These are phyloP conservation scores for Corythornis cristatus DNA, from an alignment of 2,113 vertebrate species.

Conservation along the genomic window DNA sequence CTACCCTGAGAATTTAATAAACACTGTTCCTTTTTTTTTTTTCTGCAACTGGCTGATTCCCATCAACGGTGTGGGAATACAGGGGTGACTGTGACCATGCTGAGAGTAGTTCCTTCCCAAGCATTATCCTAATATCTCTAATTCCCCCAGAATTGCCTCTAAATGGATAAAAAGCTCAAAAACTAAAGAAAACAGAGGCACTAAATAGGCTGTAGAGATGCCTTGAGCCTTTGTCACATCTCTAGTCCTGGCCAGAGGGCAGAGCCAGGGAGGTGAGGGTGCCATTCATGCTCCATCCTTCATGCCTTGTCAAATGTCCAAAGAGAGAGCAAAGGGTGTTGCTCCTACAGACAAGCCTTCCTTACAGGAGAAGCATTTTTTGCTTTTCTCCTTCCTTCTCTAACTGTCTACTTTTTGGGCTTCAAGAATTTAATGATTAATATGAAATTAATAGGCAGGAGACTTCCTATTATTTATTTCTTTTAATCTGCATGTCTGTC, in stretches of 20 bases:
- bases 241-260: background rate
- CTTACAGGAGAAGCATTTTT: slow-evolving; percentile 1
- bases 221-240: background rate
- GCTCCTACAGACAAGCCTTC: slow-evolving; percentile 26
- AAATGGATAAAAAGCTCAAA: background rate
- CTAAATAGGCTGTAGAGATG: background rate
- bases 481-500: slow-evolving; percentile 53
- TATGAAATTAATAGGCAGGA: slow-evolving; percentile 31
- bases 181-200: background rate
- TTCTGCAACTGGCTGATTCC: background rate
- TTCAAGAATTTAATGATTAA: slow-evolving; percentile 2
- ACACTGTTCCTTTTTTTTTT: background rate
- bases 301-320: slow-evolving; percentile 45
- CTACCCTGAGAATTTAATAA: background rate
- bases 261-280: background rate
- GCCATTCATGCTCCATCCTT: slow-evolving; percentile 39
- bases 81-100: background rate
- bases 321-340: slow-evolving; percentile 48
- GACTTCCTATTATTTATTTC: background rate
- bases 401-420: slow-evolving; percentile 13
- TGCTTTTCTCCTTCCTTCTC: slow-evolving; percentile 6
- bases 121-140: background rate
- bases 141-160: background rate
- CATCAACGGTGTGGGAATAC: background rate
- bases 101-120: background rate